Evolutionary conservation across 2,888 invertebrate species (phyloP).

Genomic region (Pachliopta kotzebuea): DNA sequence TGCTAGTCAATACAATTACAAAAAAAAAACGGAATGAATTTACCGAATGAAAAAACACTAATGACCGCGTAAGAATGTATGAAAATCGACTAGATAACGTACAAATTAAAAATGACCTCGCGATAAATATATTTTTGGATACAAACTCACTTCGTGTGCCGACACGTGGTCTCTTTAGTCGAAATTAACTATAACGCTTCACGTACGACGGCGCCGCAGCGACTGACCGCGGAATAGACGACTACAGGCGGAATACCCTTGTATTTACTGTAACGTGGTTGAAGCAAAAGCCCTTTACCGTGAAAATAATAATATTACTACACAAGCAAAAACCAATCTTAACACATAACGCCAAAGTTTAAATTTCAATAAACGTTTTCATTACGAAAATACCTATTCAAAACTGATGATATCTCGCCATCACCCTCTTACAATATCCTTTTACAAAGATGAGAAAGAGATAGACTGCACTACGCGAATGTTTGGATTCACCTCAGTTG

Average conservation of each 20-base stretch:
- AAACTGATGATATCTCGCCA: conserved; percentile 1
- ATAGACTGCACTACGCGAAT: conserved; percentile 1
- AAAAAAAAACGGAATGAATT: too few species aligned
- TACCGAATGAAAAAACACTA: not conserved
- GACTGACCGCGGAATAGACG: conserved; percentile 44
- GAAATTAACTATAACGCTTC: conserved; percentile 30
- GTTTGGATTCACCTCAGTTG: conserved; percentile 5
- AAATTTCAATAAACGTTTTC: conserved; percentile 32
- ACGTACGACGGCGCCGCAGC: conserved; percentile 20
- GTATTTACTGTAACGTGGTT: conserved; percentile 43
- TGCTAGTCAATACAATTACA: too few species aligned
- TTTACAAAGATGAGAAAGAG: not conserved
- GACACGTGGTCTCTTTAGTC: conserved; percentile 41
- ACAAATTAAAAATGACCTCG: conserved; percentile 11
- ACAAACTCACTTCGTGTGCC: conserved; percentile 43
- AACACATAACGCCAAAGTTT: not conserved
- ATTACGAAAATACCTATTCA: not conserved
- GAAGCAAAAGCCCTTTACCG: conserved; percentile 50
- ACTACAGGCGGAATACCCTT: conserved; percentile 47
- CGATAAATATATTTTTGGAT: conserved; percentile 33
- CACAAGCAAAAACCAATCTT: conserved; percentile 45
- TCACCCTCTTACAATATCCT: conserved; percentile 13
- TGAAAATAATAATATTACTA: conserved; percentile 51
- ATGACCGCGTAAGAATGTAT: not conserved
- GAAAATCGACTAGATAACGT: not conserved